Base-by-base conservation (phyloP, 2,797 vertebrate species). In the Typhlichthys eigenmanni region DNA sequence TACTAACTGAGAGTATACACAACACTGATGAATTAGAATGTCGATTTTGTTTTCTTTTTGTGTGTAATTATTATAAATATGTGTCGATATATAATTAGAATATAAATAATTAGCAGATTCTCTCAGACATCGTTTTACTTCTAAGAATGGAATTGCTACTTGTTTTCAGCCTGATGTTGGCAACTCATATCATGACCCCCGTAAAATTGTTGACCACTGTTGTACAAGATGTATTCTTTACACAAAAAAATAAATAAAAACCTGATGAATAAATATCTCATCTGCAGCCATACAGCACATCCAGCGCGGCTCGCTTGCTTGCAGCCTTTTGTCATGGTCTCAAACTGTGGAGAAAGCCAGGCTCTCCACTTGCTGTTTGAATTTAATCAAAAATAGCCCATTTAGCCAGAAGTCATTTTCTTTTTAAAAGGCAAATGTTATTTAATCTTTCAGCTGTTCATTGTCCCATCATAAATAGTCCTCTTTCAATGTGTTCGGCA, bases 371-470 rank as follows among this genome's bases (percentile, higher is more conserved):
- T 95, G 95, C 96, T 95, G 95, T 97, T 98, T 98, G 96, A 98
- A 97, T 98, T 96, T 97, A 98, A 98, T 98, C 95, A 98, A 96
- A 98, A 99, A 98, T 98, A 96, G 96, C 95, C 97, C 97, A 98
- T 98, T 98, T 98, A 97, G 96, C 95, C 96, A 98, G 96, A 99
- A 99, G 98, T 98, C 96, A 98, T 99, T 98, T 99, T 98, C 96
- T 96, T 98, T 98, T 98, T 95, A 98, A 98, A 98, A 98, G 96
- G 96, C 95, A 97, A 99, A 98, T 96, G 98, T 99, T 99, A 98
- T 99, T 99, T 99, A 99, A 98, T 99, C 96, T 99, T 99, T 99
- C 97, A 99, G 98, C 98, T 99, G 98, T 96, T 98, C 98, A 98
- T 99, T 99, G 98, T 99, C 95, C 96, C 97, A 96, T 98, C 98